A percentile compares a stretch with the other conserved stretches of the same genome.
These are phyloP conservation scores for Aurelia sp. DNA, from an alignment of 30 jellyfish, hydroid and myxozoan species.

Conservation along the genomic window DNA sequence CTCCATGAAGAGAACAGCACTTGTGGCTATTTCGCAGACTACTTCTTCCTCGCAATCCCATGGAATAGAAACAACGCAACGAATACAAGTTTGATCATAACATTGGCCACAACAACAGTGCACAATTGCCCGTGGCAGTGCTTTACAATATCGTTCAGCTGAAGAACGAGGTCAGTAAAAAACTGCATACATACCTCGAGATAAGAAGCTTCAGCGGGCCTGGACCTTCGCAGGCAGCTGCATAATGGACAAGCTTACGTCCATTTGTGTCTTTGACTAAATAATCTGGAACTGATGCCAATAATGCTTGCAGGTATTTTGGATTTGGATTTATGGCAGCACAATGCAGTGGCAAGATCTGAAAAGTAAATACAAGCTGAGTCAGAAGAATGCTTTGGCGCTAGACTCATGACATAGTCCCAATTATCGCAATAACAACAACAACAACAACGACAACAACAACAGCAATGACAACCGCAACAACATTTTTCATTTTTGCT, in stretches of 20 bases:
- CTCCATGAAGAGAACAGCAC: too few relatives aligned
- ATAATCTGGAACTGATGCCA: slow-evolving; percentile 47
- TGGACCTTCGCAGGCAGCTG: slow-evolving; percentile 91
- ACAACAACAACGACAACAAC: too few relatives aligned
- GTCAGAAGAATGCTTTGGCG: not conserved
- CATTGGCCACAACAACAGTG: too few relatives aligned
- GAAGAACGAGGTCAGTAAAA: not conserved
- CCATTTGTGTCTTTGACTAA: slow-evolving; percentile 34
- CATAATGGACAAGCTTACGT: slow-evolving; percentile 73
- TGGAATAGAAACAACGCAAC: too few relatives aligned
- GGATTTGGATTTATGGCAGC: slow-evolving; percentile 87
- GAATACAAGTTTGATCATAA: too few relatives aligned
- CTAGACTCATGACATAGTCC: not conserved
- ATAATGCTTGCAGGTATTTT: slow-evolving; percentile 58
- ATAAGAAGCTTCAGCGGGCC: slow-evolving; percentile 76
- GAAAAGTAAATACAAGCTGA: not conserved
- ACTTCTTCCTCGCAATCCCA: too few relatives aligned
- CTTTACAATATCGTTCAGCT: too few relatives aligned
- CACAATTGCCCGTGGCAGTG: too few relatives aligned
- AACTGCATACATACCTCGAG: slow-evolving; percentile 27
- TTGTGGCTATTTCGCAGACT: too few relatives aligned
- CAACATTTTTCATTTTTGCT: too few relatives aligned
- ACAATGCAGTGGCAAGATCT: slow-evolving; percentile 63
- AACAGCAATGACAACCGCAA: too few relatives aligned
- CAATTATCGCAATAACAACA: too few relatives aligned